Evolutionary conservation across 2,888 invertebrate species (phyloP).

Genomic region (Luperina testacea): DNA sequence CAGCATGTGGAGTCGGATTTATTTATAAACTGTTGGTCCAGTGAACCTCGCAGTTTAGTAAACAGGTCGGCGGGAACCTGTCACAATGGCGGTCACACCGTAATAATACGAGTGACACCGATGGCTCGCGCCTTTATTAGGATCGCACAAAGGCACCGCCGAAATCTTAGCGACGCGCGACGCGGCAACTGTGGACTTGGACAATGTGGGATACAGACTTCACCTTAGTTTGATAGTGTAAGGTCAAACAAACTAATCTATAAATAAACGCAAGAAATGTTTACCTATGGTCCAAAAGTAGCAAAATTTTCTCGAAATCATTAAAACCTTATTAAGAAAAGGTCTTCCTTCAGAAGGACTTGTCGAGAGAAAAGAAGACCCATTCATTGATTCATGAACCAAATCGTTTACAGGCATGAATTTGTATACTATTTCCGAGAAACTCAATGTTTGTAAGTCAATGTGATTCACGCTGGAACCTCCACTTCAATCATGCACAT

Average conservation of each 20-base stretch:
- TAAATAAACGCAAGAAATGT: not conserved
- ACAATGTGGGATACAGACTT: not conserved
- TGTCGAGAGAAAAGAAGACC: not conserved
- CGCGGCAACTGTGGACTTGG: conserved; percentile 53
- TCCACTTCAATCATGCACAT: conserved; percentile 23
- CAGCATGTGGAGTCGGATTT: conserved; percentile 1
- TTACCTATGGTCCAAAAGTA: not conserved
- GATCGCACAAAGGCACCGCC: conserved; percentile 60
- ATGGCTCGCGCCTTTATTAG: conserved; percentile 64
- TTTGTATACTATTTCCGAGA: conserved; percentile 27
- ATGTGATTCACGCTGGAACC: conserved; percentile 49
- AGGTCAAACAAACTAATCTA: not conserved
- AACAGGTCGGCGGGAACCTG: conserved; percentile 14
- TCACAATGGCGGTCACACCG: conserved; percentile 46
- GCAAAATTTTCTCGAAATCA: not conserved
- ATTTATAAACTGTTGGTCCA: conserved; percentile 24
- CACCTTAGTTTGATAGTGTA: too few relatives aligned
- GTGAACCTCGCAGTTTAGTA: conserved; percentile 33
- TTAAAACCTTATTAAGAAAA: not conserved
- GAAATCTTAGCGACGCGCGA: conserved; percentile 55
- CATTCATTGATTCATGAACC: conserved; percentile 22
- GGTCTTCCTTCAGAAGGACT: not conserved
- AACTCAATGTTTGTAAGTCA: conserved; percentile 7
- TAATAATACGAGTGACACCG: conserved; percentile 56
- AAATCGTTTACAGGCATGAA: not conserved